phyloP scores from a whole-genome alignment of 2,797 vertebrate genomes.

The Danio jaintianensis region DNA sequence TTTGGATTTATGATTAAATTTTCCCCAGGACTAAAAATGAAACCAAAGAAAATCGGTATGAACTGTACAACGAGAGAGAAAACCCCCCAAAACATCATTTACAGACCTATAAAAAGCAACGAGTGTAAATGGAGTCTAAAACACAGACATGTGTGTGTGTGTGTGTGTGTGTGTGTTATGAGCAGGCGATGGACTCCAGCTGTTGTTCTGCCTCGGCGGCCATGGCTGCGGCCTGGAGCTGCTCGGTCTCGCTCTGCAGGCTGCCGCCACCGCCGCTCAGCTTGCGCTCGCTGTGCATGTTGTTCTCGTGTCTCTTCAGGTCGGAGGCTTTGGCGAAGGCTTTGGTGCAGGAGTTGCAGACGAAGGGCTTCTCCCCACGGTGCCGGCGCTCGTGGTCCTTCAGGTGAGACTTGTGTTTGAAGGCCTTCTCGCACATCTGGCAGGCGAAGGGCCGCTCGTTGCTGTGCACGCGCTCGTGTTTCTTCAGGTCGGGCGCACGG shows the following conservation, averaged over 20 bases:
- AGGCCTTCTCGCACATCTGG: slow-evolving; percentile 98
- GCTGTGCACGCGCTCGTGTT: slow-evolving; percentile 97
- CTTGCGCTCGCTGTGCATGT: slow-evolving; percentile 98
- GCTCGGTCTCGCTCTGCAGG: slow-evolving; percentile 93
- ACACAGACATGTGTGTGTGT: too few relatives aligned
- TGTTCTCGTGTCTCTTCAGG: slow-evolving; percentile 97
- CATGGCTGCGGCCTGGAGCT: slow-evolving; percentile 96
- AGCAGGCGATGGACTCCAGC: slow-evolving; percentile 88
- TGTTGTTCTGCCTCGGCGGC: slow-evolving; percentile 95
- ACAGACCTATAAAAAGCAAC: slow-evolving; percentile 54
- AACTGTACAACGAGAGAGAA: slow-evolving; percentile 61
- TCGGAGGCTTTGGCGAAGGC: slow-evolving; percentile 99
- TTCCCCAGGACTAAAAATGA: too few relatives aligned
- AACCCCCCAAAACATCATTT: slow-evolving; percentile 52
- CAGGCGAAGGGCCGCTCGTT: slow-evolving; percentile 97
- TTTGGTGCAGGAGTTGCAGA: slow-evolving; percentile 96
- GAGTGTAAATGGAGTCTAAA: slow-evolving; percentile 47
- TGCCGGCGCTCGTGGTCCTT: slow-evolving; percentile 98
- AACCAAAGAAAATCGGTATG: slow-evolving; percentile 63
- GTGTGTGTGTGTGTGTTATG: slow-evolving; percentile 50
- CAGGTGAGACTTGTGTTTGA: slow-evolving; percentile 99
- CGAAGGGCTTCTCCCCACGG: slow-evolving; percentile 95
- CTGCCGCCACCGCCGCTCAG: slow-evolving; percentile 83
- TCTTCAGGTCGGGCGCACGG: slow-evolving; percentile 94
- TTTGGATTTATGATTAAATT: too few relatives aligned